phyloP scores from a whole-genome alignment of 2,113 vertebrate genomes.

The Phalacrocorax carbo region DNA sequence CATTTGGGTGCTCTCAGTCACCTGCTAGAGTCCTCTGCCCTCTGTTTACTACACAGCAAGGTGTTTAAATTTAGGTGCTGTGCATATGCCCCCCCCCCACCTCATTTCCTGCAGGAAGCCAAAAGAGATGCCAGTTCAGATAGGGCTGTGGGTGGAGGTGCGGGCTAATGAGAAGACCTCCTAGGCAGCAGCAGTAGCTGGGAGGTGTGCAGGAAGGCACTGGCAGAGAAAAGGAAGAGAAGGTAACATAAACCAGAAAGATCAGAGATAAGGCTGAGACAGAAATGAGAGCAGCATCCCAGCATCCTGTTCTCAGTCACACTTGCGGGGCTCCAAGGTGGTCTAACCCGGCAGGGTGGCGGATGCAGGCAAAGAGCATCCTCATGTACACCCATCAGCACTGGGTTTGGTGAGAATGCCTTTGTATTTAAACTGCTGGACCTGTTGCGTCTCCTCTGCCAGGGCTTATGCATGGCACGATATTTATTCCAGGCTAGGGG shows the following conservation, averaged over 20 bases:
- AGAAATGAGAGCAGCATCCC: not conserved
- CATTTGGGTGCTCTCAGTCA: not conserved
- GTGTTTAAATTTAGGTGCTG: not conserved
- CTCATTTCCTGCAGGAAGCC: not conserved
- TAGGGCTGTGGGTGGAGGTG: not conserved
- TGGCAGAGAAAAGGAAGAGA: not conserved
- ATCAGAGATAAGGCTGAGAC: not conserved
- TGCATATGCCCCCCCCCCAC: not conserved
- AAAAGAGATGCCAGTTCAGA: not conserved
- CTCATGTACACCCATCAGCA: accelerated
- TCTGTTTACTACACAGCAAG: not conserved
- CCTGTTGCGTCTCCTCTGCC: not conserved
- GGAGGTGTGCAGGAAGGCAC: not conserved
- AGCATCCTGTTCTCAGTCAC: not conserved
- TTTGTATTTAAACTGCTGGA: not conserved
- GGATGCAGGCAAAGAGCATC: not conserved
- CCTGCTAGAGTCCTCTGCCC: not conserved
- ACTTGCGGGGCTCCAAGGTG: not conserved
- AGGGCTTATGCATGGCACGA: accelerated
- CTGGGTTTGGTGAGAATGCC: not conserved
- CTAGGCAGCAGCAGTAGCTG: not conserved
- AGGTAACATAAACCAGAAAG: not conserved
- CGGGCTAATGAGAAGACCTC: not conserved
- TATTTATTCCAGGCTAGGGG: not conserved
- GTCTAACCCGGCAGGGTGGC: not conserved